phyloP scores from a whole-genome alignment of 2,113 vertebrate species.

The Peromyscus maniculatus region DNA sequence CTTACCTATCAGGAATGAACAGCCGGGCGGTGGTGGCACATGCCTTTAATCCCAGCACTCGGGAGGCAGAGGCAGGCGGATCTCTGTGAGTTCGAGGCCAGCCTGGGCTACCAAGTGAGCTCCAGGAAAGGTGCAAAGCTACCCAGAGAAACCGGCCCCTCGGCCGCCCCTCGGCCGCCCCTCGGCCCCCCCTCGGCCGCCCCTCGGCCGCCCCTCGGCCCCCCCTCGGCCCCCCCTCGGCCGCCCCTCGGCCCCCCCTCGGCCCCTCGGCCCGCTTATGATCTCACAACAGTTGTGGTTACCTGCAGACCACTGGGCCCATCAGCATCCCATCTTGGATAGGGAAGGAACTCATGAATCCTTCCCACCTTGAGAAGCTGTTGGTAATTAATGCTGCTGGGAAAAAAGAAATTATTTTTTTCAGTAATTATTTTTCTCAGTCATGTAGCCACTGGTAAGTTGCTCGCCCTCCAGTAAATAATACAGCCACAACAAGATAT shows the following conservation, averaged over 20 bases:
- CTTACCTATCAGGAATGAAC: not conserved
- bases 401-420: not conserved
- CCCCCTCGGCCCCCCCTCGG: too few species aligned
- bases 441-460: not conserved
- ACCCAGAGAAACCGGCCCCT: too few species aligned
- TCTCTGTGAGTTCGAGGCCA: too few species aligned
- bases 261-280: not conserved
- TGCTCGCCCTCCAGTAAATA: not conserved
- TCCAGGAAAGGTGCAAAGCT: too few species aligned
- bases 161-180: too few species aligned
- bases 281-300: not conserved
- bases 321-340: not conserved
- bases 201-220: too few species aligned
- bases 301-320: not conserved
- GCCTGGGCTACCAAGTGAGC: too few species aligned
- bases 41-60: too few species aligned
- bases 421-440: not conserved
- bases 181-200: too few species aligned
- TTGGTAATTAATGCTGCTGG: not conserved
- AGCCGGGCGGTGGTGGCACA: too few species aligned
- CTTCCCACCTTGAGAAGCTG: not conserved
- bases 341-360: not conserved
- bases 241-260: too few species aligned
- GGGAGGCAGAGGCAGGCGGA: too few species aligned
- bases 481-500: conserved; percentile 22